Evolutionary conservation across 2,797 vertebrate species (phyloP), one percentile per base, ranked within the genome.

Genomic region (Peromyscus melanophrys): DNA sequence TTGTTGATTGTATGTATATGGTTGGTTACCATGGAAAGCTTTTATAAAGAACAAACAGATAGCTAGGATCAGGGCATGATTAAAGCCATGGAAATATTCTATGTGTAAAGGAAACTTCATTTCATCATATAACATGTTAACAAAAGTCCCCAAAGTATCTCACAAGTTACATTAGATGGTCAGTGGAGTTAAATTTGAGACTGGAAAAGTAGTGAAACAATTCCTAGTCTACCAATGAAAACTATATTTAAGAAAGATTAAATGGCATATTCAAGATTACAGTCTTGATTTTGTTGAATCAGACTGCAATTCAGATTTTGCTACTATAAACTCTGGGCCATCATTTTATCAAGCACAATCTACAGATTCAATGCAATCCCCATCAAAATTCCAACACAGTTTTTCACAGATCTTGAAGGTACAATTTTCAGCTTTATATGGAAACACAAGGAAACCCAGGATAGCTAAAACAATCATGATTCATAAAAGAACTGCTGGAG

Each of bases 211-310:
- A 90, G 71, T 92, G 31, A 49, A 84, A 29, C 27, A 31, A 63
- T 88, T 96, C 27, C 37, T 69, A 29, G 55, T 67, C 21, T 93
- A 65, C 11, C 69, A 46, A 89, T 69, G 11, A 52, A 90, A 87
- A 69, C 4, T 40, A 23, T 27, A 16, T 90, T 84, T 93, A 16
- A 76, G 77, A 82, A 81, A 89, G 14, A 83, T 61, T 90, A 78
- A 97, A 80, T 75, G 75, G 43, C 17, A 57, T 90, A 75, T 85
- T 93, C 61, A 85, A 89, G 63, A 76, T 93, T 37, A 71, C 4
- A 81, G 52, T 77, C 29, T 94, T 49, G 77, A 57, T 85, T 89
- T 37, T 37, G 71, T 52, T 49, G 84, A 96, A 75, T 89, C 83
- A 78, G 7, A 78, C 27, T 34, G 59, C n/a, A 91, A 86, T 89